Conservation (phyloP, 2,113 vertebrate species). For the Dendropsophus ebraccatus region DNA sequence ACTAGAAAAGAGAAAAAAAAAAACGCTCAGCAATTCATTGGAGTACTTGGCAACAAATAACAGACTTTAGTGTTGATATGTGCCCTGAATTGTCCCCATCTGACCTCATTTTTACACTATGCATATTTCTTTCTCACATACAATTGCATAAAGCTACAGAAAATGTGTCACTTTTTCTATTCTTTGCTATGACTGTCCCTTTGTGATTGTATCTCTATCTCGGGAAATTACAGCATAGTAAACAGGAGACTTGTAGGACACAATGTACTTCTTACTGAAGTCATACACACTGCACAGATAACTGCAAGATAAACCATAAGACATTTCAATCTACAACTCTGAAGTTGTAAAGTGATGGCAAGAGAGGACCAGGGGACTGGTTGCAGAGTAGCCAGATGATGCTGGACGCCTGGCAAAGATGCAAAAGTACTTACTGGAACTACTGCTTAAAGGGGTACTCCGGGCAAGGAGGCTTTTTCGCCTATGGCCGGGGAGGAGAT, state of each 20-base stretch:
- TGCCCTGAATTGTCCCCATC: neutral
- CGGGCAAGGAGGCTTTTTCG: too few species aligned
- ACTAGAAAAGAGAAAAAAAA: neutral
- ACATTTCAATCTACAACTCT: too few species aligned
- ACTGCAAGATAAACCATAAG: too few species aligned
- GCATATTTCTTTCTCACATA: neutral
- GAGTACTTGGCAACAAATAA: neutral
- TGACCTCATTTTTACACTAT: neutral
- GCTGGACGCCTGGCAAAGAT: too few species aligned
- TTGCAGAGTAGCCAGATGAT: too few species aligned
- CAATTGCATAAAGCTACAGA: neutral
- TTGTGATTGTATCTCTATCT: neutral
- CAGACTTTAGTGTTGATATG: neutral
- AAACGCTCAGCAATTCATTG: neutral
- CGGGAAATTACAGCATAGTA: neutral
- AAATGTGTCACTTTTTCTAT: neutral
- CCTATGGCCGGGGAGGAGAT: too few species aligned
- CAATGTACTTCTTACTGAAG: neutral
- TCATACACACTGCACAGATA: too few species aligned
- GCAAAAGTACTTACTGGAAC: too few species aligned
- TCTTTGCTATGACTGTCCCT: neutral
- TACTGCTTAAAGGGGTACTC: too few species aligned
- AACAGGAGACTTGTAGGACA: neutral
- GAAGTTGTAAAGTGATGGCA: too few species aligned
- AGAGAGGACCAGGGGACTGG: too few species aligned